Percentiles rank a stretch among this genome's conserved stretches.
Conservation (phyloP, 2,797 vertebrate species). For the Cryptoprocta ferox region DNA sequence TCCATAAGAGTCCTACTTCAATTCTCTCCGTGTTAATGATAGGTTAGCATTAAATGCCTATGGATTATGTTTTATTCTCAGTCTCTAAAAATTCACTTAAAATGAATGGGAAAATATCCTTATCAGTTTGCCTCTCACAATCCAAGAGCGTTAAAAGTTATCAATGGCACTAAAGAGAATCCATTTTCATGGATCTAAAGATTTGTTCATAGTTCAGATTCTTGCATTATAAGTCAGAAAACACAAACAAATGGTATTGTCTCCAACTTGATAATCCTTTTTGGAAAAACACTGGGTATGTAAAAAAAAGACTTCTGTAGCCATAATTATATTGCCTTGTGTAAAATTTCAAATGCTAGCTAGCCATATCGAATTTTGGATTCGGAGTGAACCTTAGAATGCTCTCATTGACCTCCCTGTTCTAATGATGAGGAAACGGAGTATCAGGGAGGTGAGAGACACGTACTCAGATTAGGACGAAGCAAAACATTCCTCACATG, state of each 20-base stretch:
- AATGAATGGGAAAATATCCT: slow-evolving; percentile 28
- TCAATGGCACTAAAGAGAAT: slow-evolving; percentile 29
- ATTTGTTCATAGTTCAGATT: background rate
- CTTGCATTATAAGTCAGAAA: slow-evolving; percentile 49
- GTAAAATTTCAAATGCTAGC: background rate
- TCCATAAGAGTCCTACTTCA: background rate
- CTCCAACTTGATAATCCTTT: slow-evolving; percentile 43
- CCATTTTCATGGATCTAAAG: slow-evolving; percentile 52
- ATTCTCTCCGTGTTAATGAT: background rate
- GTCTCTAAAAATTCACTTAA: slow-evolving; percentile 46
- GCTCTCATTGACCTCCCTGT: background rate
- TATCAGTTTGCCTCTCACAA: slow-evolving; percentile 17
- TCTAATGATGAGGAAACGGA: background rate
- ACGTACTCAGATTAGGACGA: background rate
- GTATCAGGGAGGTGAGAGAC: background rate
- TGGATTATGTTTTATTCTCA: slow-evolving; percentile 48
- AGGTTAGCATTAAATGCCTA: background rate
- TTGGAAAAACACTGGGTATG: slow-evolving; percentile 10
- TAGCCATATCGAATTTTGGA: background rate
- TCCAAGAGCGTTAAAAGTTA: slow-evolving; percentile 41
- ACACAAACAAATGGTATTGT: slow-evolving; percentile 30
- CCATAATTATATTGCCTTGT: background rate
- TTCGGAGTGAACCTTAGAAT: background rate
- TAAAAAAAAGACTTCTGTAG: background rate
- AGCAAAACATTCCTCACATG: background rate